Conservation (phyloP, 2,888 invertebrate genomes). For the Tuberolachnus salignus region DNA sequence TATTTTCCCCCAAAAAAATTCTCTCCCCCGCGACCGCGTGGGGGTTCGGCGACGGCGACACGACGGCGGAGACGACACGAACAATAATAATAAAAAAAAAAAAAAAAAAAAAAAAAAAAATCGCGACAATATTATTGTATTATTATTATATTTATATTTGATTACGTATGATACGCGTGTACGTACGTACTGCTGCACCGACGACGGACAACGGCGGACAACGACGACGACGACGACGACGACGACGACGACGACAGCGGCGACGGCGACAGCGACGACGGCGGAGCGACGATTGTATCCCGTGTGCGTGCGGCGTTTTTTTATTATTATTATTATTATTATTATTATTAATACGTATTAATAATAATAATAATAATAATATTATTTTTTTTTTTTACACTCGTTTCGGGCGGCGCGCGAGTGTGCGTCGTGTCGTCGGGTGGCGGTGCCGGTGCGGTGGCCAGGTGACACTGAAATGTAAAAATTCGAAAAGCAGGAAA, state of each 20-base stretch:
- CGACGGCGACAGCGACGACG: slow-evolving; percentile 4
- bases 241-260: not conserved
- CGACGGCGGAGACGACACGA: too few relatives aligned
- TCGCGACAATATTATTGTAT: too few relatives aligned
- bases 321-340: slow-evolving; percentile 8
- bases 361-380: not conserved
- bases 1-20: not conserved
- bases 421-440: slow-evolving; percentile 37
- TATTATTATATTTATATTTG: too few relatives aligned
- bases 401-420: slow-evolving; percentile 15
- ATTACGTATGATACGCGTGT: not conserved
- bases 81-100: too few relatives aligned
- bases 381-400: not conserved
- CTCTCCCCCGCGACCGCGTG: slow-evolving; percentile 10
- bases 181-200: slow-evolving; percentile 7
- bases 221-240: slow-evolving; percentile 5
- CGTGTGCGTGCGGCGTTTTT: slow-evolving; percentile 15
- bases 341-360: not conserved
- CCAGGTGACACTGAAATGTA: slow-evolving; percentile 56
- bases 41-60: too few relatives aligned
- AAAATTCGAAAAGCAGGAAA: slow-evolving; percentile 56
- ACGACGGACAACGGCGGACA: slow-evolving; percentile 27
- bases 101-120: too few relatives aligned
- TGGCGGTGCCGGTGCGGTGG: slow-evolving; percentile 56
- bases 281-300: not conserved